Evolutionary conservation across 1,140 invertebrate species (phyloP).

Genomic region (Lepidurus arcticus): DNA sequence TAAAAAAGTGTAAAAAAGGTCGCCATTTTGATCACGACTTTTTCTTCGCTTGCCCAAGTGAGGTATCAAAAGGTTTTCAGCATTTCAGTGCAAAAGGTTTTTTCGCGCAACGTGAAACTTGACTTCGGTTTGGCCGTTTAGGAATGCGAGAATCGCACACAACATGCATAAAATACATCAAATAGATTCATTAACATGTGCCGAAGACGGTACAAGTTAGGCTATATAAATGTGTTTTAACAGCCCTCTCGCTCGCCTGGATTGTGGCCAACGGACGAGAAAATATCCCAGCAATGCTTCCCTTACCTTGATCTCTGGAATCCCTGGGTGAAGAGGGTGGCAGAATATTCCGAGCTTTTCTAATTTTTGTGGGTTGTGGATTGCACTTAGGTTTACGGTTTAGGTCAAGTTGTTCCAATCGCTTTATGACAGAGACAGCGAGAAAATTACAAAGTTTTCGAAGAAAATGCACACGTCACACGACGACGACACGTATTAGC

Average conservation of each 20-base stretch:
- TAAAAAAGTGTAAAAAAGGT: neutral
- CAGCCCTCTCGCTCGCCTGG: neutral
- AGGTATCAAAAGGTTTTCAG: too few relatives aligned
- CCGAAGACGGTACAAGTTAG: neutral
- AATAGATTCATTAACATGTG: neutral
- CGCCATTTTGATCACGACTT: neutral
- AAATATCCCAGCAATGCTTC: neutral
- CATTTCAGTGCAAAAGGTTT: too few relatives aligned
- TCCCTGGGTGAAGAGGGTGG: neutral
- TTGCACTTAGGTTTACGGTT: neutral
- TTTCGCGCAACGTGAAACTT: too few relatives aligned
- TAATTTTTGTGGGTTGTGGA: neutral
- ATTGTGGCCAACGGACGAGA: neutral
- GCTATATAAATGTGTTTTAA: neutral
- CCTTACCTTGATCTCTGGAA: neutral
- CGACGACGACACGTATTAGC: neutral
- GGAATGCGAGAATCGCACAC: too few relatives aligned
- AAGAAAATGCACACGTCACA: neutral
- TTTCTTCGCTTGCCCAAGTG: neutral
- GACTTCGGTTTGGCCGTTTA: too few relatives aligned
- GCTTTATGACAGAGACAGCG: too few relatives aligned
- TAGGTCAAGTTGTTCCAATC: neutral
- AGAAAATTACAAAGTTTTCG: neutral
- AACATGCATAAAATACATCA: too few relatives aligned
- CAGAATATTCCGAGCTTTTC: constrained; percentile 1